Base-by-base conservation (phyloP, 2,797 vertebrate genomes). In the Selene dorsalis region DNA sequence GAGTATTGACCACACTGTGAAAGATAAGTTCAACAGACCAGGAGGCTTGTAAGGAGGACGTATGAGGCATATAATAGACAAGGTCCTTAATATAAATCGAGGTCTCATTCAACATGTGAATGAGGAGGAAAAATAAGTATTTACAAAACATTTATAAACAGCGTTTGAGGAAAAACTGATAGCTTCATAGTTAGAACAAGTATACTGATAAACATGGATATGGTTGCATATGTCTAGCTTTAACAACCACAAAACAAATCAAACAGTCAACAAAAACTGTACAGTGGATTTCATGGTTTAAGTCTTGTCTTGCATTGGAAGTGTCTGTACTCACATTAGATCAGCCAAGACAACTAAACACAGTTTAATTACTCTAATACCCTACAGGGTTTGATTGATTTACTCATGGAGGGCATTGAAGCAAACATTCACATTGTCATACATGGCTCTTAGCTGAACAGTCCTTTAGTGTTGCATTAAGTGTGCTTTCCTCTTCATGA, bases 381-480 rank as follows among this genome's bases (percentile, higher is more conserved):
- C 65, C 39, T 2, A 26, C 62, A 52, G n/a, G 73, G 65, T 26
- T 35, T 58, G 69, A 72, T 57, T 80, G 69, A 24, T 58, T 38
- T 18, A 64, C n/a, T 81, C 41, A 52, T 79, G 79, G 73, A 88
- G 74, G 65, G 73, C 38, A 62, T 77, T 84, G 10, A 83, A 73
- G 64, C 83, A 85, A 84, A 93, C 90, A 92, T 90, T 91, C 91
- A 91, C 69, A 64, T 59, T 45, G 86, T 92, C 86, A 77, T 60
- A 79, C 83, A 89, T 79, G 83, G 88, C 82, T 90, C 83, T 74
- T 22, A 61, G 70, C 72, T 74, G 47, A 78, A 73, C 76, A 68
- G 18, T 59, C 70, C 39, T 66, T 57, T 69, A 83, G 62, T 50
- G 73, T 58, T 87, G 77, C 82, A 83, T 86, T 87, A 83, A 68